Percentiles rank a stretch among this genome's conserved stretches.
Conservation (phyloP, 2,888 invertebrate species). For the Chrysolina haemoptera region DNA sequence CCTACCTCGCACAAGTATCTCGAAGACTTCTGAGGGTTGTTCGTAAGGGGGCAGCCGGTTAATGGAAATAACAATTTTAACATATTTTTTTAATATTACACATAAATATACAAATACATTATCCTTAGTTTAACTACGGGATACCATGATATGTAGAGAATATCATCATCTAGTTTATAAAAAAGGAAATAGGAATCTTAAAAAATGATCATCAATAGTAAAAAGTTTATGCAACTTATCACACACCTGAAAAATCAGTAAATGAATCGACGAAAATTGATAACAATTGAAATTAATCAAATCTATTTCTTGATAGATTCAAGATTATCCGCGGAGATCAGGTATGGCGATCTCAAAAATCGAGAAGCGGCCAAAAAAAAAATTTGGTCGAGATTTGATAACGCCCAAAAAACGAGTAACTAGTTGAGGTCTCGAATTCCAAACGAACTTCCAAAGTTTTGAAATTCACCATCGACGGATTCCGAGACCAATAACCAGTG, state of each 20-base stretch:
- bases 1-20: no score
- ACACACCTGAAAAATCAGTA: not conserved
- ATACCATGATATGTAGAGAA: no score
- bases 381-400: slow-evolving; percentile 59
- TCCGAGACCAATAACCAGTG: slow-evolving; percentile 67
- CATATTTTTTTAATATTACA: no score
- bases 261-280: slow-evolving; percentile 11
- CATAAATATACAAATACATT: no score
- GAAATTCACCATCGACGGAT: slow-evolving; percentile 58
- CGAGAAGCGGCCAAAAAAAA: slow-evolving; percentile 48
- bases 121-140: no score
- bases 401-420: slow-evolving; percentile 64
- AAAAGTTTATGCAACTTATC: slow-evolving; percentile 13
- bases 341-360: slow-evolving; percentile 35
- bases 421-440: slow-evolving; percentile 70
- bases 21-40: no score
- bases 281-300: slow-evolving; percentile 11
- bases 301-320: not conserved
- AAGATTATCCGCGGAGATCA: slow-evolving; percentile 39
- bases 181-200: not conserved
- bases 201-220: not conserved
- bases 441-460: slow-evolving; percentile 52
- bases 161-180: no score
- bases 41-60: no score
- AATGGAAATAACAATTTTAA: no score